Evolutionary conservation across 2,888 invertebrate genomes (phyloP).

Genomic region (Orchestes rusci): DNA sequence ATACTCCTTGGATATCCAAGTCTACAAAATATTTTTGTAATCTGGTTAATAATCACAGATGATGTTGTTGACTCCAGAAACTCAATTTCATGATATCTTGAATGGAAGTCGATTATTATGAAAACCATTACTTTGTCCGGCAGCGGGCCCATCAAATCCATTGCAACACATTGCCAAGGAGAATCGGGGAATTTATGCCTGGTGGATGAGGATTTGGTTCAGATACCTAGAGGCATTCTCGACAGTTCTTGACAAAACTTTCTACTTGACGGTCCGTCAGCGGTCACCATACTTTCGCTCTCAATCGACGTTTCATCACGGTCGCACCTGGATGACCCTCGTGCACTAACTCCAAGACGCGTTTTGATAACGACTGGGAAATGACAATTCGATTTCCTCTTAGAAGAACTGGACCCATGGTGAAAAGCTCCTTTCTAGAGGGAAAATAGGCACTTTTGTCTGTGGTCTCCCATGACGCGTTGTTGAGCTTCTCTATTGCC

Average conservation of each 20-base stretch:
- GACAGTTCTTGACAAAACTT: slow-evolving; percentile 8
- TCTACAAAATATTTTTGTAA: slow-evolving; percentile 4
- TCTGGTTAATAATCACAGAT: slow-evolving; percentile 4
- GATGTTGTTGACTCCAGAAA: slow-evolving; percentile 4
- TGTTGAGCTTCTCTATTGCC: slow-evolving; percentile 11
- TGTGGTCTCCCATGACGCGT: slow-evolving; percentile 17
- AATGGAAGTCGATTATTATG: slow-evolving; percentile 9
- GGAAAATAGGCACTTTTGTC: slow-evolving; percentile 24
- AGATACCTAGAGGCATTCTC: slow-evolving; percentile 7
- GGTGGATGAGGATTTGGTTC: slow-evolving; percentile 22
- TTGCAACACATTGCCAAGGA: slow-evolving; percentile 11
- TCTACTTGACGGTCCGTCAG: slow-evolving; percentile 9
- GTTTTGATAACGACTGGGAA: slow-evolving; percentile 20
- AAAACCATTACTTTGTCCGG: slow-evolving; percentile 26
- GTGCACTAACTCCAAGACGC: too few relatives aligned
- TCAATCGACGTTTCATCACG: slow-evolving; percentile 7
- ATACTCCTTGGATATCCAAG: slow-evolving; percentile 5
- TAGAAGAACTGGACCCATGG: slow-evolving; percentile 25
- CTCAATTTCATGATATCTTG: slow-evolving; percentile 6
- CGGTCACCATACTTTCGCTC: slow-evolving; percentile 21
- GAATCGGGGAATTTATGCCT: slow-evolving; percentile 20
- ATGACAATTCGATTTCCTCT: slow-evolving; percentile 26
- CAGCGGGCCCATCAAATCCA: slow-evolving; percentile 24
- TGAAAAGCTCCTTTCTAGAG: slow-evolving; percentile 23
- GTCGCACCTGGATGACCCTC: slow-evolving; percentile 29